Evolutionary conservation across 2,888 invertebrate species (phyloP).

Genomic region (Ormyrus thymus): DNA sequence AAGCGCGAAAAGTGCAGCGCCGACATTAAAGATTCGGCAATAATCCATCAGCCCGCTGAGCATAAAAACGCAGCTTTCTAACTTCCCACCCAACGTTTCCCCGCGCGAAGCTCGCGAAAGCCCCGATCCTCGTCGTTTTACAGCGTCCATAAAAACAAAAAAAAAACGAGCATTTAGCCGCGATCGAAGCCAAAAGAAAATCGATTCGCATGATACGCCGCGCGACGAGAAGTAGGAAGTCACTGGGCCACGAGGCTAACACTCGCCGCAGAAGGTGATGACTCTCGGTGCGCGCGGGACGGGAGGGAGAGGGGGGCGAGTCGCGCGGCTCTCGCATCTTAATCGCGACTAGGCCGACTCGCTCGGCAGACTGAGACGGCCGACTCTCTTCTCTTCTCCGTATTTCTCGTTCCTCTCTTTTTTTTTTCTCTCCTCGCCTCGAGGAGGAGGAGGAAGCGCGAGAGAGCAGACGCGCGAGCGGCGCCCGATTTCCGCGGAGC

Average conservation of each 20-base stretch:
- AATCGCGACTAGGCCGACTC: conserved; percentile 60
- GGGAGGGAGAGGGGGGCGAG: neutral
- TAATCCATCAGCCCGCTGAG: too few species aligned
- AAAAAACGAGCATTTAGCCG: neutral
- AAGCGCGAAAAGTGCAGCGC: too few species aligned
- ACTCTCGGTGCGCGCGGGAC: neutral
- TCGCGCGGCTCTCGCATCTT: conserved; percentile 54
- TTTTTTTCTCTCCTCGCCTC: neutral
- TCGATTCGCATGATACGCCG: conserved; percentile 35
- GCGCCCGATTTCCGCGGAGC: neutral
- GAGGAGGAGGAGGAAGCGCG: neutral
- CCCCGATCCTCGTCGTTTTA: neutral
- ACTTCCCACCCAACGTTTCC: too few species aligned
- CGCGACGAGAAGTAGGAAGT: conserved; percentile 52
- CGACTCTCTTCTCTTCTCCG: conserved; percentile 38
- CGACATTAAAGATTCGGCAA: too few species aligned
- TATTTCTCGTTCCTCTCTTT: neutral
- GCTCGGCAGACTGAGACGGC: conserved; percentile 59
- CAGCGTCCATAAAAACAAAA: neutral
- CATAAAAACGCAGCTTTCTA: too few species aligned
- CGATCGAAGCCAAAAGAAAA: conserved; percentile 2
- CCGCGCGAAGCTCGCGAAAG: too few species aligned
- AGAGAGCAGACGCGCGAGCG: neutral
- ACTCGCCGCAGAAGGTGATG: conserved; percentile 5
- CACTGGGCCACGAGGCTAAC: conserved; percentile 57